Base-by-base conservation (phyloP, 1,140 invertebrate genomes). In the Ceratina calcarata region DNA sequence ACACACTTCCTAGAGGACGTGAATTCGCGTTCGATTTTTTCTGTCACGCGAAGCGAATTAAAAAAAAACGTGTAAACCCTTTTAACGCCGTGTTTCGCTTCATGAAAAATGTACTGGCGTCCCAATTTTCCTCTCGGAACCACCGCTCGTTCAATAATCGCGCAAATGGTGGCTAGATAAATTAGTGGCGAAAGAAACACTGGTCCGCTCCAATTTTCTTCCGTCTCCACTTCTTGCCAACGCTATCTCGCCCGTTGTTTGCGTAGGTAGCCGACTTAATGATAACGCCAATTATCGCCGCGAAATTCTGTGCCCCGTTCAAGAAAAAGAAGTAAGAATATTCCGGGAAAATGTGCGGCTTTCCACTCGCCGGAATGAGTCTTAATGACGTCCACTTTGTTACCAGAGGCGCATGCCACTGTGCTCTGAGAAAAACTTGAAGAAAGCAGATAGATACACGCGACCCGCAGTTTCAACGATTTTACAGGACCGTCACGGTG, bases 371-470 rank as follows among this genome's bases (percentile, higher is more conserved):
- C 24, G 3, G 61, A 65, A 74, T 20, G 71, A 53, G 27, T 27
- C 71, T 74, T 65, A 74, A 74, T 65, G 49, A 51, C 22, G 18
- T 32, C 49, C 71, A 74, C 51, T 74, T 74, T 51, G 45, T 27
- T 64, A n/a, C 22, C 71, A 45, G 58, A 18, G 16, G 16, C 27
- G 24, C 27, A 27, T 10, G 37, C 57, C n/a, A n/a, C 13, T n/a
- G 15, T 10, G 3, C 2, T 3, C 32, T 0, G 0, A 69, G 6
- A 69, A 32, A 27, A 13, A 55, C 15, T 3, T 12, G 10, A 16
- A 32, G 18, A 32, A 18, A 8, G 51, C 8, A 15, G 6, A 8
- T 15, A 24, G 20, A 45, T 45, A 45, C 37, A 45, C 37, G 37
- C 37, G 10, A 45, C 7, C 37, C 16, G 60, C 1, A 18, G 4